Evolutionary conservation across 1,140 invertebrate species (phyloP).

Genomic region (Magallana angulata): DNA sequence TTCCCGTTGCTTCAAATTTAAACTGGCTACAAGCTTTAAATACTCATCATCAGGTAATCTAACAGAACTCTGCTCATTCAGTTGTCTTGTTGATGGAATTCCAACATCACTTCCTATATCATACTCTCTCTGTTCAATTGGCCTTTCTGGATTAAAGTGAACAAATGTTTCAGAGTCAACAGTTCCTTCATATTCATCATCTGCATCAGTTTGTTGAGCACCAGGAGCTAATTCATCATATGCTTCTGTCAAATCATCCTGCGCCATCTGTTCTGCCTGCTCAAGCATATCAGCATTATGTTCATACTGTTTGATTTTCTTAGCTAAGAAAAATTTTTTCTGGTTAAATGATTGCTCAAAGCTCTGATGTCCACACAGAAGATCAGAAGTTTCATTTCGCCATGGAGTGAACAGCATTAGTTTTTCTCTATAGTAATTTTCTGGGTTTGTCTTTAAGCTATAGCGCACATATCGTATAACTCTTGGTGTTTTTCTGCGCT

Average conservation of each 20-base stretch:
- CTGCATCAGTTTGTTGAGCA: slow-evolving; percentile 21
- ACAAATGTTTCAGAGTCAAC: slow-evolving; percentile 21
- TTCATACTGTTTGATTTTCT: slow-evolving; percentile 21
- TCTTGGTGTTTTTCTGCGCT: slow-evolving; percentile 16
- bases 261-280: neutral
- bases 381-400: too few species aligned
- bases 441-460: neutral
- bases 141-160: slow-evolving; percentile 38
- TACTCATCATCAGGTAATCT: slow-evolving; percentile 40
- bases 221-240: slow-evolving; percentile 27
- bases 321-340: neutral
- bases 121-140: slow-evolving; percentile 41
- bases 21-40: neutral
- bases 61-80: neutral
- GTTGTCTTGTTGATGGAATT: slow-evolving; percentile 13
- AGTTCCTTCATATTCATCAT: slow-evolving; percentile 21
- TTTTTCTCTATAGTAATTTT: too few species aligned
- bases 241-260: neutral
- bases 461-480: neutral
- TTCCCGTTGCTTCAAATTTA: slow-evolving; percentile 44
- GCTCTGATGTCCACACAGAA: too few species aligned
- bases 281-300: slow-evolving; percentile 32
- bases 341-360: neutral
- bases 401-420: too few species aligned
- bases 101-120: slow-evolving; percentile 46